phyloP scores from a whole-genome alignment of 2,113 vertebrate species.

The Thymallus thymallus region DNA sequence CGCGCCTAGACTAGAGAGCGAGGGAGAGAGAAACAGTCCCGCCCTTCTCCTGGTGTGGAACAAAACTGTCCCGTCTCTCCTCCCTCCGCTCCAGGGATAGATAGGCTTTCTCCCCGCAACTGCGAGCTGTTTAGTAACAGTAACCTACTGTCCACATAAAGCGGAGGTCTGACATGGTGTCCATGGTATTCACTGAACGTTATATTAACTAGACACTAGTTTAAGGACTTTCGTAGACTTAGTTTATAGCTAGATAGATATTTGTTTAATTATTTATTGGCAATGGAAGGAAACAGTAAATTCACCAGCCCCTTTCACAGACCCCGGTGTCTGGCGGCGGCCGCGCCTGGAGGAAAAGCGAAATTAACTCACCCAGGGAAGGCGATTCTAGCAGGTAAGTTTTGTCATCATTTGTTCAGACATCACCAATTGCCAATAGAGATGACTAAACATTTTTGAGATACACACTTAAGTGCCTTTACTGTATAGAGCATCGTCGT shows the following conservation, averaged over 20 bases:
- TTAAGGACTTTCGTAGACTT: background rate
- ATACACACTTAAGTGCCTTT: background rate
- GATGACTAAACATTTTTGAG: background rate
- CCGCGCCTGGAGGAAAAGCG: conserved; percentile 74
- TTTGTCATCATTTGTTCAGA: background rate
- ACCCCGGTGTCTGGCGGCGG: conserved; percentile 72
- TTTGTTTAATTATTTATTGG: background rate
- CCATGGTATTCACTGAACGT: conserved; percentile 24
- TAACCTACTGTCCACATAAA: background rate
- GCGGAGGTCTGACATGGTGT: background rate
- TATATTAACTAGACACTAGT: background rate
- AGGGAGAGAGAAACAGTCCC: conserved; percentile 24
- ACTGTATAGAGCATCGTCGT: background rate
- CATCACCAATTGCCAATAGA: background rate
- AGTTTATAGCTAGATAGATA: background rate
- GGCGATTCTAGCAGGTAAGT: conserved; percentile 85
- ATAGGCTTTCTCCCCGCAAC: background rate
- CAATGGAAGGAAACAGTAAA: conserved; percentile 54
- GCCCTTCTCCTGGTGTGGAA: conserved; percentile 26
- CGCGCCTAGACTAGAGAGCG: too few relatives aligned
- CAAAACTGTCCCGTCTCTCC: conserved; percentile 12
- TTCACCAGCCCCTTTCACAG: conserved; percentile 47
- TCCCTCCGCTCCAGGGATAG: background rate
- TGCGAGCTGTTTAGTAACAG: background rate
- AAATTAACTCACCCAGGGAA: conserved; percentile 86